Evolutionary conservation across 2,113 vertebrate species (phyloP), one percentile per base, ranked within the genome.

Genomic region (Lasiurus borealis): DNA sequence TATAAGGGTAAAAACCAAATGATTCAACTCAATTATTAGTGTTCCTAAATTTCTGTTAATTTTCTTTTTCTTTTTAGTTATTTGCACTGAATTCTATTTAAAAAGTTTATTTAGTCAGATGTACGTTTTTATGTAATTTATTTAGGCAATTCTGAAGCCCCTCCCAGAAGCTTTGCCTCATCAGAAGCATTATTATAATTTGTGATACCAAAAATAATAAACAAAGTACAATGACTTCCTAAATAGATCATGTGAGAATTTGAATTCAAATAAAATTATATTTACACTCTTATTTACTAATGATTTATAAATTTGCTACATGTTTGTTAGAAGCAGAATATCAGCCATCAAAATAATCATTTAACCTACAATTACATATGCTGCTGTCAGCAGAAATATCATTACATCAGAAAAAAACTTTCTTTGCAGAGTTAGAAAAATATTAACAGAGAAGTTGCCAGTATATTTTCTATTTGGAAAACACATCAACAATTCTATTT

Each of bases 231-330:
- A 27, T 46, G 29, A 73, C 4, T 62, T 76, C 10, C 6, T 92
- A 76, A 64, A 62, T 31, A 89, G 36, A 18, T 64, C 71, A 4
- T n/a, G 0, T 44, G 21, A 81, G 59, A 89, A 72, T 71, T 21
- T 48, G 71, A 86, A 82, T 75, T 81, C 7, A 66, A 78, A 40
- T 75, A 75, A 78, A 97, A 88, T 73, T 6, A 50, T 40, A 80
- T 10, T 44, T 91, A 6, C 4, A 19, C 34, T 82, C 5, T 73
- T 57, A 64, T 85, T 77, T 93, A 85, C 29, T 48, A 34, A n/a
- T n/a, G 18, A 76, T 31, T 93, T 87, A 76, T 59, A 7, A 68
- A 69, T 0, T 16, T 54, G 11, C 8, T 76, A 16, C 19, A 48
- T 40, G 64, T 77, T 75, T 85, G 5, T 84, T 93, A 76, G 25